Conservation (phyloP, 2,797 vertebrate genomes). For the Ptychobarbus kaznakovi region DNA sequence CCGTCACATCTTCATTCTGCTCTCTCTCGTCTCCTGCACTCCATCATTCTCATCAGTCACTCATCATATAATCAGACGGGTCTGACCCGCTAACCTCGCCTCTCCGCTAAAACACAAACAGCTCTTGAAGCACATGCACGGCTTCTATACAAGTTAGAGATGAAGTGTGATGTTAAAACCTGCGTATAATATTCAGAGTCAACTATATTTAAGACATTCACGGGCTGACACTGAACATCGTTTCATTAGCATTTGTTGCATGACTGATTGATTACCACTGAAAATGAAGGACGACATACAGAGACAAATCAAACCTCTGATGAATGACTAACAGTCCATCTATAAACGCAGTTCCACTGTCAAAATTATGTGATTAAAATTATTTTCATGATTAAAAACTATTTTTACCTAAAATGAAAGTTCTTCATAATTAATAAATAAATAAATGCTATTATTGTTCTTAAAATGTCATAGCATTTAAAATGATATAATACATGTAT, state of each 20-base stretch:
- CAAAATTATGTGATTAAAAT: background rate
- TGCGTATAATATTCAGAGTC: background rate
- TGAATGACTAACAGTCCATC: background rate
- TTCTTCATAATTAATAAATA: background rate
- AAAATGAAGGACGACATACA: background rate
- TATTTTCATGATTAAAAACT: background rate
- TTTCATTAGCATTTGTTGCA: background rate
- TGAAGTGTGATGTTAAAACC: constrained; percentile 12
- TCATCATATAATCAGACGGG: constrained; percentile 11
- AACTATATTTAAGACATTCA: background rate
- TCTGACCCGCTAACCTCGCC: constrained; percentile 22
- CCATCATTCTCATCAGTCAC: constrained; percentile 43
- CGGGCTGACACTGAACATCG: background rate
- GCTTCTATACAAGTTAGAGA: background rate
- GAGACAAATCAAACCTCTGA: background rate
- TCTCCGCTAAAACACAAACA: constrained; percentile 26
- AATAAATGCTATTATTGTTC: background rate
- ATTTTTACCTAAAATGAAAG: background rate
- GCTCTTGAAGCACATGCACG: constrained; percentile 2
- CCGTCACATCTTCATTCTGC: constrained; percentile 48
- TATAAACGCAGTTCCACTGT: background rate
- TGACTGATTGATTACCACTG: background rate
- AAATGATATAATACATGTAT: background rate
- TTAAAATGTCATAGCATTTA: background rate
- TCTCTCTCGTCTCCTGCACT: background rate